Base-by-base conservation (phyloP, 2,797 vertebrate genomes). In the Cheirogaleus major region DNA sequence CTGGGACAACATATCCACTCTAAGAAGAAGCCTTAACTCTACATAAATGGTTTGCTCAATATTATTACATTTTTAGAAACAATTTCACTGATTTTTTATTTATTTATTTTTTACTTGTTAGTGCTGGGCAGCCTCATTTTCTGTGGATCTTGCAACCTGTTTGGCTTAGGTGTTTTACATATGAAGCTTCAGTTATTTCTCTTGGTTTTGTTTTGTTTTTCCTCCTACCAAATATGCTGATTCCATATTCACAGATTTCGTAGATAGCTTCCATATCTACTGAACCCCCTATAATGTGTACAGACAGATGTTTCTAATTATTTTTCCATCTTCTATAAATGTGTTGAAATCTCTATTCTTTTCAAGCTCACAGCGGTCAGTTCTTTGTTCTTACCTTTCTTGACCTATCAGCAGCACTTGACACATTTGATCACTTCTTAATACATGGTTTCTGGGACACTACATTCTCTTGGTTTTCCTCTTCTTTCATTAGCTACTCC, bases 351-450 rank as follows among this genome's bases (percentile, higher is more conserved):
- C 48, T 92, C 45, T 86, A 17, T 86, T 88, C 11, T 91, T 94
- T 80, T 89, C 38, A 67, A 35, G 45, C 57, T 95, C 38, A 48
- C 30, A 72, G 2, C 70, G 10, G 25, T 63, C 61, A 75, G 1
- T 73, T 96, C 61, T 91, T 81, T 84, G 22, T 59, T 35, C 30
- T 92, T 93, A 91, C 83, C 73, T 93, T 82, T 41, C 50, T 95
- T 95, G 81, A 88, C 67, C 52, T 78, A n/a, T 61, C 48, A 67
- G 41, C 59, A 86, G 69, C 48, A 43, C 69, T 95, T 93, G 92
- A 75, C 70, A 75, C 7, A 79, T 83, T 82, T 57, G 15, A 50
- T 85, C 65, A 72, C 67, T 82, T 94, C 61, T 80, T 67, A 90
- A 52, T 70, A 48, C n/a, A 18, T 80, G 70, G 17, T 91, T 86